phyloP scores from a whole-genome alignment of 37 sponge, comb jelly and placozoan species.

The Aphrocallistes beatrix region DNA sequence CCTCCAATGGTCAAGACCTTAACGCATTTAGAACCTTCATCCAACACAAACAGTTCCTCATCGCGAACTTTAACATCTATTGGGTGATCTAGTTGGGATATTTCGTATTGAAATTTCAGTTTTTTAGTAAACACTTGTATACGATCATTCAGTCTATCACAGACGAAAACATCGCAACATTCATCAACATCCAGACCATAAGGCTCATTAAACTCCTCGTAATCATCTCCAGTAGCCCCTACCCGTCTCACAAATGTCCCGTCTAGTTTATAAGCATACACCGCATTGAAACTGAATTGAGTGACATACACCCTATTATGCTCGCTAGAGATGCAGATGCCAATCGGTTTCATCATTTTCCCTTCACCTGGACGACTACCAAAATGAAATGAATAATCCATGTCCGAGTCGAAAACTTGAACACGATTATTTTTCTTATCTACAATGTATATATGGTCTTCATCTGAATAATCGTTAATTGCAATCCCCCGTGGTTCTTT shows the following conservation, averaged over 20 bases:
- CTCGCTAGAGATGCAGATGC: neutral
- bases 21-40: neutral
- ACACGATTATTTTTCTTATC: neutral
- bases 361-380: neutral
- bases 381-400: slow-evolving; percentile 4
- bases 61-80: neutral
- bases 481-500: neutral
- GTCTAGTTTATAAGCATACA: slow-evolving; percentile 1
- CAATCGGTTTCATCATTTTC: neutral
- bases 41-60: neutral
- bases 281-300: neutral
- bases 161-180: neutral
- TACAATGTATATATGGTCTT: neutral
- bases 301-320: slow-evolving; percentile 12
- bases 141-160: neutral
- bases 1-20: neutral
- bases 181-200: neutral
- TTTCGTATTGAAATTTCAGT: neutral
- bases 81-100: neutral
- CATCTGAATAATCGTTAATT: neutral
- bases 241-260: neutral
- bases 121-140: neutral
- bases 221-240: neutral
- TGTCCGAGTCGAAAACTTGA: slow-evolving; percentile 5
- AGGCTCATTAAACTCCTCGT: neutral